Evolutionary conservation across 2,888 invertebrate species (phyloP).

Genomic region (Mantis religiosa): DNA sequence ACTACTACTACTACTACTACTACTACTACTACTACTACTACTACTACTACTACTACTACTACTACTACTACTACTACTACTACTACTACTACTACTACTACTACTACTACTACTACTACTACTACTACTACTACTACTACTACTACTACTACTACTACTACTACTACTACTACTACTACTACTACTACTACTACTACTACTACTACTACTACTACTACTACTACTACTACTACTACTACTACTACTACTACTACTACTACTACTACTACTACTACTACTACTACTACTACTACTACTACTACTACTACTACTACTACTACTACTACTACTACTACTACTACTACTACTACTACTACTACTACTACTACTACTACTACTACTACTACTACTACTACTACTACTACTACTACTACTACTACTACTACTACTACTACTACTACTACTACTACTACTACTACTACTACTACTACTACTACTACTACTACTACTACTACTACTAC

Average conservation of each 20-base stretch:
- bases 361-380: slow-evolving; percentile 7
- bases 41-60: slow-evolving; percentile 4
- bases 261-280: slow-evolving; percentile 7
- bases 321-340: slow-evolving; percentile 7
- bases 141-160: slow-evolving; percentile 7
- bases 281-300: slow-evolving; percentile 4
- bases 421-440: slow-evolving; percentile 7
- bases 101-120: slow-evolving; percentile 7
- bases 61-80: slow-evolving; percentile 7
- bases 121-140: slow-evolving; percentile 7
- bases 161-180: slow-evolving; percentile 5
- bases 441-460: slow-evolving; percentile 7
- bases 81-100: slow-evolving; percentile 7
- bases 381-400: slow-evolving; percentile 7
- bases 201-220: slow-evolving; percentile 7
- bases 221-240: slow-evolving; percentile 7
- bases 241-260: slow-evolving; percentile 7
- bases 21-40: slow-evolving; percentile 7
- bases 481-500: slow-evolving; percentile 7
- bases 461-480: slow-evolving; percentile 7
- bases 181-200: slow-evolving; percentile 7
- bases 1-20: slow-evolving; percentile 7
- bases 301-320: slow-evolving; percentile 7
- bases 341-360: slow-evolving; percentile 7
- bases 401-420: slow-evolving; percentile 5